Percentiles rank a stretch among this genome's conserved stretches.
phyloP scores from a whole-genome alignment of 2,797 vertebrate genomes.

The Rhinophrynus dorsalis region DNA sequence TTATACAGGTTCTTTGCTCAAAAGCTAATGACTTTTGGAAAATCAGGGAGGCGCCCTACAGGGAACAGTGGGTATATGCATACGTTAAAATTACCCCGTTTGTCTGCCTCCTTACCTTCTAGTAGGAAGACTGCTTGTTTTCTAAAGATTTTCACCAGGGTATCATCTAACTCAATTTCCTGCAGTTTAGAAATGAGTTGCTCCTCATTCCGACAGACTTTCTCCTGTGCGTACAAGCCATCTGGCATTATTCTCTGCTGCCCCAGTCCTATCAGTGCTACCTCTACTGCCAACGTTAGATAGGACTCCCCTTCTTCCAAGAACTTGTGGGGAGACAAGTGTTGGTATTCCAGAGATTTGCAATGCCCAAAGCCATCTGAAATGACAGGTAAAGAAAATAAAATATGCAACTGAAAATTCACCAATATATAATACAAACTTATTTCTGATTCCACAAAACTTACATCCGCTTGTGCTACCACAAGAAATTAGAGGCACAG shows the following conservation, averaged over 20 bases:
- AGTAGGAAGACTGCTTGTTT: conserved; percentile 91
- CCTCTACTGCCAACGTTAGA: conserved; percentile 85
- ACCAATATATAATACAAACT: no score
- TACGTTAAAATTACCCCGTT: no score
- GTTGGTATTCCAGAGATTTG: conserved; percentile 82
- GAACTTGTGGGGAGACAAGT: conserved; percentile 83
- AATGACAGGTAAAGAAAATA: conserved; percentile 49
- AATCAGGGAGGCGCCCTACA: no score
- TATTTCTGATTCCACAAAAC: no score
- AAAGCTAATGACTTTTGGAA: no score
- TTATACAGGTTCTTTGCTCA: no score
- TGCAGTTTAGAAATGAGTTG: conserved; percentile 90
- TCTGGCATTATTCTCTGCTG: conserved; percentile 95
- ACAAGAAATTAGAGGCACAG: no score
- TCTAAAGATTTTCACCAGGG: conserved; percentile 88
- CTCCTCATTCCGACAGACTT: conserved; percentile 92
- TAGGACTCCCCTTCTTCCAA: conserved; percentile 89
- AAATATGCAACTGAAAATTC: no score
- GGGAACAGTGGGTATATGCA: not conserved
- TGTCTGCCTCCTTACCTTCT: conserved; percentile 75
- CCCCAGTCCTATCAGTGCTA: conserved; percentile 86
- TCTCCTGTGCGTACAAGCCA: conserved; percentile 93
- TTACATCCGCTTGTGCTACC: no score
- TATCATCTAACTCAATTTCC: conserved; percentile 85
- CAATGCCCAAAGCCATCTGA: conserved; percentile 83